Evolutionary conservation across 2,113 vertebrate genomes (phyloP), one percentile per base, ranked within the genome.

Genomic region (Scomber scombrus): DNA sequence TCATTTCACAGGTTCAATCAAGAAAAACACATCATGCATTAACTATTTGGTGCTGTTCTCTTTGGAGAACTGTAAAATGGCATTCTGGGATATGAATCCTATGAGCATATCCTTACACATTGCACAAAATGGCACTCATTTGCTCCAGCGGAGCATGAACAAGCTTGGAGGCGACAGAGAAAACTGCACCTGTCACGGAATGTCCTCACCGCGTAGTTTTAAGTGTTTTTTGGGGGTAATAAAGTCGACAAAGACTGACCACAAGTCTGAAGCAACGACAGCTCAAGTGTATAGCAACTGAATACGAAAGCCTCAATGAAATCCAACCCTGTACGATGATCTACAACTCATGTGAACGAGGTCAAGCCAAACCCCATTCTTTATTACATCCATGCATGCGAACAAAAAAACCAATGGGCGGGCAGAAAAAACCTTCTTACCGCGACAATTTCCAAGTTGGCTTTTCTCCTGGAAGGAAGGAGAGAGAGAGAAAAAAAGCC

Each of bases 101-200:
- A 14, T 19, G 56, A 62, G 21, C 57, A 69, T 62, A 79, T 63
- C 58, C 57, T 74, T 87, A 74, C 46, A 76, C 69, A 78, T 76
- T 61, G 68, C 16, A 84, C 81, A 92, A 90, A 91, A 92, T 91
- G 91, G 87, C 85, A 71, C 84, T 82, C 80, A 67, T 45, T 82
- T 70, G 78, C 85, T 78, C 52, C 68, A 82, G 73, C 56, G 16
- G 70, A 75, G 81, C 74, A 76, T 72, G 52, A 77, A 76, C 40
- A 51, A 63, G 78, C 79, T 78, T 49, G 80, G 71, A 78, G 75
- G 75, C 75, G 71, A 66, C 51, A 21, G 60, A 40, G 57, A 74
- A 82, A 68, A 61, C 73, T 77, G 89, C 89, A 91, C 90, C 90
- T 90, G 92, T 91, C 87, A 85, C 85, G 29, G 26, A 75, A 81